phyloP scores from a whole-genome alignment of 1,140 invertebrate species.

The Anagrus nilaparvatae region DNA sequence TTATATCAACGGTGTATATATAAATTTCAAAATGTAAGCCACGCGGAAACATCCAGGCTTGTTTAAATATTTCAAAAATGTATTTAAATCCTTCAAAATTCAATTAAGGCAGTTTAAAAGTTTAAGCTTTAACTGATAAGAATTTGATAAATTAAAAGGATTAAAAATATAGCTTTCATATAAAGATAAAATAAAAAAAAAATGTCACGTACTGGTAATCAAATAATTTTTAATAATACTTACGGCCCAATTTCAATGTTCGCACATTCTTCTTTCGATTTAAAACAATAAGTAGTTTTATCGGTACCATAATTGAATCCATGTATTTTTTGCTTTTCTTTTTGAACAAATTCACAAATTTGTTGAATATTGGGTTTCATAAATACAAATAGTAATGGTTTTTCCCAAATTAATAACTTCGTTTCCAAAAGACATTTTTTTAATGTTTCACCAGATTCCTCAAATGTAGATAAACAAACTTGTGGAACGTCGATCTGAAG shows the following conservation, averaged over 20 bases:
- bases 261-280: conserved; percentile 12
- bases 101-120: too few species aligned
- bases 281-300: conserved; percentile 9
- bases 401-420: conserved; percentile 3
- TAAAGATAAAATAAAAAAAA: too few species aligned
- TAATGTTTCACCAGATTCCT: not conserved
- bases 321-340: not conserved
- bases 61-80: too few species aligned
- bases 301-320: not conserved
- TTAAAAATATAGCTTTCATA: too few species aligned
- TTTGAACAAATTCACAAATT: not conserved
- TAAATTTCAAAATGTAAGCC: too few species aligned
- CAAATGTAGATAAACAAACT: not conserved
- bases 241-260: not conserved
- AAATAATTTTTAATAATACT: too few species aligned
- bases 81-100: too few species aligned
- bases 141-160: too few species aligned
- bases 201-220: too few species aligned
- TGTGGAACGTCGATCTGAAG: not conserved
- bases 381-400: not conserved
- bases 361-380: not conserved
- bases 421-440: not conserved
- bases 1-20: too few species aligned
- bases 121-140: too few species aligned
- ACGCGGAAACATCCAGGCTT: too few species aligned